phyloP scores from a whole-genome alignment of 1,140 invertebrate genomes.

The Trichogramma pretiosum region DNA sequence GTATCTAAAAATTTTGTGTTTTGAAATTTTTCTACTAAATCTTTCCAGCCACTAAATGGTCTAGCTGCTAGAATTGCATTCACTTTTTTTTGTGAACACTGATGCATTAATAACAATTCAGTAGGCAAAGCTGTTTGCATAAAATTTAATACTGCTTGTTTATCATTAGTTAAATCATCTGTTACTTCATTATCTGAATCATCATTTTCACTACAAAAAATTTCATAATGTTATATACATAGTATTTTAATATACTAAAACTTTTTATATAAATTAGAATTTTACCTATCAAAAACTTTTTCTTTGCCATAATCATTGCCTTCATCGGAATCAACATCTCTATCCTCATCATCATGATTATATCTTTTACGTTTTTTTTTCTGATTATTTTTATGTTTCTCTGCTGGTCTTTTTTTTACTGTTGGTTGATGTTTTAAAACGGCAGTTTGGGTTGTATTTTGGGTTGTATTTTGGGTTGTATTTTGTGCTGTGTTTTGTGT shows the following conservation, averaged over 20 bases:
- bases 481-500: too few species aligned
- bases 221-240: neutral
- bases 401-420: conserved; percentile 21
- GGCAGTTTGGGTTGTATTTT: too few species aligned
- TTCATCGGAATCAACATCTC: conserved; percentile 38
- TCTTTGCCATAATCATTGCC: conserved; percentile 25
- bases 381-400: conserved; percentile 14
- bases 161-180: conserved; percentile 57
- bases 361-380: conserved; percentile 31
- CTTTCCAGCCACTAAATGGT: conserved; percentile 64
- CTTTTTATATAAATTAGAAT: neutral
- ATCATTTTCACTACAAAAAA: conserved; percentile 47
- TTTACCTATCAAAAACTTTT: conserved; percentile 40
- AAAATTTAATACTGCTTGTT: conserved; percentile 67
- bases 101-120: conserved; percentile 59
- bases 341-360: conserved; percentile 30
- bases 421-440: too few species aligned
- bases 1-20: conserved; percentile 56
- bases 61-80: conserved; percentile 56
- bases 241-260: neutral
- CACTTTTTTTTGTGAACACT: conserved; percentile 66
- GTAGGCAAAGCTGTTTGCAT: conserved; percentile 56
- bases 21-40: conserved; percentile 65
- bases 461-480: too few species aligned
- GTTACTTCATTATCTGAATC: conserved; percentile 66